phyloP scores from a whole-genome alignment of 2,797 vertebrate genomes.

The Eulemur coronatus region DNA sequence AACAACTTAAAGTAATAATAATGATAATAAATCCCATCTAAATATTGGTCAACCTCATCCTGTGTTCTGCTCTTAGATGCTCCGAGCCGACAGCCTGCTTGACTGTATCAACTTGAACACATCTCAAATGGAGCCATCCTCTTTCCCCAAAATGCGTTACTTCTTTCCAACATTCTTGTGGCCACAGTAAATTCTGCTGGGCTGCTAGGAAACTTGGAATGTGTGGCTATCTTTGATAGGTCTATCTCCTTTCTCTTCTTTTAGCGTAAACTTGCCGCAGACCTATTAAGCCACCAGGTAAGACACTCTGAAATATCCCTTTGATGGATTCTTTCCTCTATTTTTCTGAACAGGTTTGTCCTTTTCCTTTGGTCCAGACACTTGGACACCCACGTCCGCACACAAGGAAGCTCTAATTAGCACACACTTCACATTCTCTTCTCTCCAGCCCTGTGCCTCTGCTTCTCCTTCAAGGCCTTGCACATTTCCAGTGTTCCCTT shows the following conservation, averaged over 20 bases:
- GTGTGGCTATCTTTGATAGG: fast-evolving
- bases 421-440: not conserved
- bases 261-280: not conserved
- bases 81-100: fast-evolving
- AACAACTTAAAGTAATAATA: not conserved
- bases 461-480: not conserved
- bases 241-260: not conserved
- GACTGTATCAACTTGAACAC: not conserved
- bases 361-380: not conserved
- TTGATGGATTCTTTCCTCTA: not conserved
- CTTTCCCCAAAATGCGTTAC: not conserved
- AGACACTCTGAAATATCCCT: not conserved
- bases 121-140: no score
- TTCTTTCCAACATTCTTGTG: not conserved
- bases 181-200: not conserved
- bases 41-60: fast-evolving
- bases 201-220: not conserved
- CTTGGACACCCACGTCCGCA: fast-evolving
- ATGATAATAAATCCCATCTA: no score
- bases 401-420: not conserved
- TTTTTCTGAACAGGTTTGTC: not conserved
- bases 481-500: not conserved
- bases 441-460: not conserved
- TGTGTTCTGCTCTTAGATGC: fast-evolving
- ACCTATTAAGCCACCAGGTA: fast-evolving